These are phyloP conservation scores for Malurus splendens DNA, from an alignment of 2,797 vertebrate species.

Conservation along the genomic window DNA sequence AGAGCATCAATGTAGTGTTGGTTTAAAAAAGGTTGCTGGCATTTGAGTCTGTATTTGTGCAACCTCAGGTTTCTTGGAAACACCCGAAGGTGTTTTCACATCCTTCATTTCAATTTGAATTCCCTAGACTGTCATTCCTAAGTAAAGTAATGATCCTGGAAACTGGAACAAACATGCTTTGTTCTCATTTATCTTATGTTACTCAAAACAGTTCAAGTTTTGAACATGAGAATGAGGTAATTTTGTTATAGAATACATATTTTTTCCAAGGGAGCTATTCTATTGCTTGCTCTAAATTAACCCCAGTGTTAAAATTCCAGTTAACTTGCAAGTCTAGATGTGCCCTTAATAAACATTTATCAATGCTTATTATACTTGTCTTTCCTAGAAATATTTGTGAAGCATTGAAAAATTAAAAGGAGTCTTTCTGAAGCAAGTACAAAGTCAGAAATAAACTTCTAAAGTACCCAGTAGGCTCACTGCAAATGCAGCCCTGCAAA, in stretches of 20 bases:
- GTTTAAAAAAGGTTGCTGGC: background rate
- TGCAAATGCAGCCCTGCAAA: constrained; percentile 57
- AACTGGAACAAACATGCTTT: constrained; percentile 30
- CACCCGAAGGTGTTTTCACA: background rate
- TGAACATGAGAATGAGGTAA: background rate
- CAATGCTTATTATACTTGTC: background rate
- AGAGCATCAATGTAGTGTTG: background rate
- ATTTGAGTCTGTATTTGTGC: background rate
- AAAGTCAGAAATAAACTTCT: constrained; percentile 54
- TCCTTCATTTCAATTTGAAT: background rate
- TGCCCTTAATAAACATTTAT: constrained; percentile 7
- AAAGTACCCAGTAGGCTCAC: constrained; percentile 24
- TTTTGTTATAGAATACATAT: background rate
- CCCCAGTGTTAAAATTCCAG: background rate
- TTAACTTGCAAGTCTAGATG: background rate
- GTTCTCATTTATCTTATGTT: constrained; percentile 14
- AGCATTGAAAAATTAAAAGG: background rate
- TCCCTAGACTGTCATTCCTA: constrained; percentile 4
- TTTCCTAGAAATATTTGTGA: constrained; percentile 1
- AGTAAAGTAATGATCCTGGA: background rate
- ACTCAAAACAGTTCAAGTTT: background rate
- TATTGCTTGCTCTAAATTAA: background rate
- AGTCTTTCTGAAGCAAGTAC: constrained; percentile 30
- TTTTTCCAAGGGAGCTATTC: background rate
- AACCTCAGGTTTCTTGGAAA: background rate